Percentiles rank a stretch among this genome's conserved stretches.
These are phyloP conservation scores for Odontophorus gujanensis DNA, from an alignment of 2,113 vertebrate genomes.

Conservation along the genomic window DNA sequence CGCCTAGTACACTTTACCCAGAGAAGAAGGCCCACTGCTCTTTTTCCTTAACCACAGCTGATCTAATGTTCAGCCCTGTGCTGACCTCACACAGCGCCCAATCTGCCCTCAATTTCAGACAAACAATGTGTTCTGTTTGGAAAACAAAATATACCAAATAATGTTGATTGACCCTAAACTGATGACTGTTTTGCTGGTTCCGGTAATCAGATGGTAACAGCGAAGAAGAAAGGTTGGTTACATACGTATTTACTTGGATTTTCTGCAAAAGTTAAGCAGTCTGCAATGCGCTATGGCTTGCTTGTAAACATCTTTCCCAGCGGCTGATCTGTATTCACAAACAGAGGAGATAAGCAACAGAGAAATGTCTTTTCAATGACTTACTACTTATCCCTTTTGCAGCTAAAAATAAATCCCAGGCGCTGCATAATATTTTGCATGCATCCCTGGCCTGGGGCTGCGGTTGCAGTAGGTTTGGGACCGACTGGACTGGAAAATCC, in stretches of 20 bases:
- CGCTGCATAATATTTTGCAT: background rate
- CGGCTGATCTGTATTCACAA: background rate
- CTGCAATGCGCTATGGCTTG: background rate
- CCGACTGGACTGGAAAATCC: background rate
- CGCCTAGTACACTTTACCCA: background rate
- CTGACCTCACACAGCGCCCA: slow-evolving; percentile 13
- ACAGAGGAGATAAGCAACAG: background rate
- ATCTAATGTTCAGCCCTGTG: background rate
- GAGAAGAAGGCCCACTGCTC: background rate
- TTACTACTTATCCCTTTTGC: background rate
- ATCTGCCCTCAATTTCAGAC: slow-evolving; percentile 31
- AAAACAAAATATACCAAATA: background rate
- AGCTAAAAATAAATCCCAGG: background rate
- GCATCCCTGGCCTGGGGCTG: rapidly evolving
- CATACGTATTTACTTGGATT: background rate
- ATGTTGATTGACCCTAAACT: background rate
- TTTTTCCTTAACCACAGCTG: background rate
- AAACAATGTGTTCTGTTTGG: slow-evolving; percentile 24
- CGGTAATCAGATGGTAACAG: background rate
- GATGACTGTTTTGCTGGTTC: background rate
- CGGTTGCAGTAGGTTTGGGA: background rate
- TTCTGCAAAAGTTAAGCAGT: background rate
- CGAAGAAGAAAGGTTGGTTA: background rate
- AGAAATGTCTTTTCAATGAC: background rate
- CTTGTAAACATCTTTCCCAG: background rate